Evolutionary conservation across 2,797 vertebrate species (phyloP), one percentile per base, ranked within the genome.

Genomic region (Menidia menidia): DNA sequence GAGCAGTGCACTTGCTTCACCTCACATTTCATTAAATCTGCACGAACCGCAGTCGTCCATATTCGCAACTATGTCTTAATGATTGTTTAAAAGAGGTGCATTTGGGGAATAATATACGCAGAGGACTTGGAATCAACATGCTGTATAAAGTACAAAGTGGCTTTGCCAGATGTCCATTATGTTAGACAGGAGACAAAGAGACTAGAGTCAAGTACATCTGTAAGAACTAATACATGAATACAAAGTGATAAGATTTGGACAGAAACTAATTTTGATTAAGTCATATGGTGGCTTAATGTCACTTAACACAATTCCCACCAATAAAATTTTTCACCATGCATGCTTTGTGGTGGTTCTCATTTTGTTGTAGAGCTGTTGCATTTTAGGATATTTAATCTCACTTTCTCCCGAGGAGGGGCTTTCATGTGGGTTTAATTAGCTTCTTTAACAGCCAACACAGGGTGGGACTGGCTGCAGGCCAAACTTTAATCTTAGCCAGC

Each of bases 401-500:
- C 71, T 68, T 83, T 83, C 79, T 85, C 80, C 87, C 0, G 52
- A 88, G 83, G 82, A 84, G 60, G 87, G 64, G 61, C 88, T 89
- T 92, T 93, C 81, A 84, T 91, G 84, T 88, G 75, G 80, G 84
- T 91, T 93, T 91, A 92, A 94, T 93, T 91, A 90, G 86, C 77
- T 88, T 90, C 78, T 90, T 90, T 87, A 90, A 90, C 88, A 88
- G 84, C 73, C 83, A 88, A 70, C 82, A 82, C 80, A 84, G 70
- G 55, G 72, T 78, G 73, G 81, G 70, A 79, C 53, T 88, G 87
- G 77, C 91, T 83, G 70, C 73, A 61, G 84, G 81, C 85, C 77
- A 79, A 71, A 88, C 77, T 83, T 86, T 84, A 82, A 88, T 89
- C 85, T 85, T 81, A 75, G 80, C 82, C 83, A 80, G 78, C 78